These are phyloP conservation scores for Meloe dianella DNA, from an alignment of 2,888 invertebrate genomes.

Conservation along the genomic window DNA sequence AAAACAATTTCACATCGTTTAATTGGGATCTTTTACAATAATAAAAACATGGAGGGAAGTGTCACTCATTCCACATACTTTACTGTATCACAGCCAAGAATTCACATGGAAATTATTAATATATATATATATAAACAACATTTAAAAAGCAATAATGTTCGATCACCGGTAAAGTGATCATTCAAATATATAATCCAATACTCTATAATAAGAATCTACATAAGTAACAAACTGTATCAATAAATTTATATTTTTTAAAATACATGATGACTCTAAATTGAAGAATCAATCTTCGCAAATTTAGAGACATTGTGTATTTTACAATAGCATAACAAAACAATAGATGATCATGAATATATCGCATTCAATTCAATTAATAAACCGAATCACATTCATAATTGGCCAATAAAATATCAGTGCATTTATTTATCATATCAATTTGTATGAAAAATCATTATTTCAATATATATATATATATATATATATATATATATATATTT, in stretches of 20 bases:
- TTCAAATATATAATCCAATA: constrained; percentile 38
- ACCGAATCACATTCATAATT: background rate
- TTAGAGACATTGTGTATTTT: constrained; percentile 1
- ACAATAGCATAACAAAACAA: constrained; percentile 7
- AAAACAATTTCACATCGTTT: no score
- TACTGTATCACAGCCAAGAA: constrained; percentile 62
- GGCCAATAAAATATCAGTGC: constrained; percentile 44
- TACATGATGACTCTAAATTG: background rate
- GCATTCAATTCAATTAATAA: background rate
- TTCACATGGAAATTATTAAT: constrained; percentile 55
- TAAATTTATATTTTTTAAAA: constrained; percentile 31
- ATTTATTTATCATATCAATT: constrained; percentile 46
- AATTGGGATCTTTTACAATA: constrained; percentile 41
- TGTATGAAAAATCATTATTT: constrained; percentile 40
- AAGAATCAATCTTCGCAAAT: background rate
- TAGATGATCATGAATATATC: background rate
- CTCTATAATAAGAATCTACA: constrained; percentile 46
- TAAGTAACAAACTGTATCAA: constrained; percentile 52
- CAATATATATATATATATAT: constrained; percentile 3
- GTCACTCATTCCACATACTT: constrained; percentile 57
- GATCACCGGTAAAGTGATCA: constrained; percentile 31
- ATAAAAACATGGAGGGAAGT: constrained; percentile 56
- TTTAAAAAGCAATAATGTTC: constrained; percentile 49
- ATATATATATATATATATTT: no score
- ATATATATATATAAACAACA: constrained; percentile 46